Evolutionary conservation across 64 coral and sea anemone genomes (phyloP).

Genomic region (Montipora capricornis): DNA sequence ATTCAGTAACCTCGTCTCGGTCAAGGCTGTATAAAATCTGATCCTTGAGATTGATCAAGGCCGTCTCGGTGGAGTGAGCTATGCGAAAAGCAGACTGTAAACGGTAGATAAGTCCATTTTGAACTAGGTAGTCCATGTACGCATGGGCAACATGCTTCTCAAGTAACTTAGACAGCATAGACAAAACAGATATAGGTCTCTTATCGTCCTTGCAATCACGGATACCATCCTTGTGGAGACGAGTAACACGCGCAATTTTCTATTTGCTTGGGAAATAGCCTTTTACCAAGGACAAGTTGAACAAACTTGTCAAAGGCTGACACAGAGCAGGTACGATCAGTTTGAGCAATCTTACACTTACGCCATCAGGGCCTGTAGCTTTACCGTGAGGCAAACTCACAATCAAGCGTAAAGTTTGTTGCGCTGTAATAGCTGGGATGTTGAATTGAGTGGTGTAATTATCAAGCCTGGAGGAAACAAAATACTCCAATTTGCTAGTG

Average conservation of each 20-base stretch:
- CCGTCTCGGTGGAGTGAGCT: conserved; percentile 41
- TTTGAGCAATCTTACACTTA: conserved; percentile 33
- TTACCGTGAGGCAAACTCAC: not conserved
- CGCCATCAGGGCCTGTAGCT: conserved; percentile 29
- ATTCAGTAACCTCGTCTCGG: conserved; percentile 30
- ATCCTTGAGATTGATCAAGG: conserved; percentile 18
- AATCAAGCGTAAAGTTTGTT: not conserved
- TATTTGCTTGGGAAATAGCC: conserved; percentile 60
- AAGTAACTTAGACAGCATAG: conserved; percentile 27
- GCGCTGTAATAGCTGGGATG: not conserved
- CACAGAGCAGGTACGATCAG: not conserved
- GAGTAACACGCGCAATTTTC: conserved; percentile 29
- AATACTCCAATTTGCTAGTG: not conserved
- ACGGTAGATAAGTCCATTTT: conserved; percentile 30
- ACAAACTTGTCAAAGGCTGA: conserved; percentile 42
- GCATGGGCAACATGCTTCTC: conserved; percentile 38
- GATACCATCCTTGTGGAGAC: not conserved
- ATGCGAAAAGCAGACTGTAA: conserved; percentile 8
- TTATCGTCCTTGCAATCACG: not conserved
- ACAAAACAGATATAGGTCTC: too few relatives aligned
- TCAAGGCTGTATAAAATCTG: conserved; percentile 37
- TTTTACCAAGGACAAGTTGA: conserved; percentile 24
- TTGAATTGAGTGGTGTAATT: not conserved
- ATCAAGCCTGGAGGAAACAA: not conserved
- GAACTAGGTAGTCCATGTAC: conserved; percentile 29